A percentile compares a stretch with the other conserved stretches of the same genome.
Evolutionary conservation across 53 echinoderm and acorn worm species (phyloP).

Genomic region (Actinopyga echinites): DNA sequence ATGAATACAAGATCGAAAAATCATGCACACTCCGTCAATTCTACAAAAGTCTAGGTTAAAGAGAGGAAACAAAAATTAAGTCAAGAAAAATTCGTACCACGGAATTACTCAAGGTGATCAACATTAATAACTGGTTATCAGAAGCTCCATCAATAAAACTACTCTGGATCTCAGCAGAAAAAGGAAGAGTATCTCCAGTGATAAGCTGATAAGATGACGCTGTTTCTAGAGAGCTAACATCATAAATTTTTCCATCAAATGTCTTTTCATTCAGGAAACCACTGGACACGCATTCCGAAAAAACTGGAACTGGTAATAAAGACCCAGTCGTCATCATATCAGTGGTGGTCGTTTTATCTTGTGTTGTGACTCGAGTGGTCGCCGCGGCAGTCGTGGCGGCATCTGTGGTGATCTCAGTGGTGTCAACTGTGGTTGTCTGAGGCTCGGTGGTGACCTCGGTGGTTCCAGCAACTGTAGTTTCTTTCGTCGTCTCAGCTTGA

Average conservation of each 20-base stretch:
- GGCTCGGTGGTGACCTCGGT: no score
- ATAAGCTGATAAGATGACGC: neutral
- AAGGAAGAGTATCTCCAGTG: neutral
- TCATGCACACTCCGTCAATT: no score
- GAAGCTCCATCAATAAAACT: no score
- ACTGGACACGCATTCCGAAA: neutral
- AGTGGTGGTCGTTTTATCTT: neutral
- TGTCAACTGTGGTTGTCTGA: neutral
- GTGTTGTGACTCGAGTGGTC: neutral
- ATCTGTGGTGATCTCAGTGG: neutral
- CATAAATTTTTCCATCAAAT: neutral
- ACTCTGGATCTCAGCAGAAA: neutral
- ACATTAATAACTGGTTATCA: neutral
- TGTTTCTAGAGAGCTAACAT: neutral
- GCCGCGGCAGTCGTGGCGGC: no score
- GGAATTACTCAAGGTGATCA: neutral
- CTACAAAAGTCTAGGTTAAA: no score
- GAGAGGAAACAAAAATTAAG: neutral
- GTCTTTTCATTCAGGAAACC: neutral
- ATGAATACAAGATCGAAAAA: no score
- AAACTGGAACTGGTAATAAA: no score
- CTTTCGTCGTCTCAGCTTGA: no score
- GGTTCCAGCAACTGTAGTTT: no score
- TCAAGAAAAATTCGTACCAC: neutral
- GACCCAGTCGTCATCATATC: no score